A percentile compares a stretch with the other conserved stretches of the same genome.
Evolutionary conservation across 2,888 invertebrate species (phyloP).

Genomic region (Venusia cambrica): DNA sequence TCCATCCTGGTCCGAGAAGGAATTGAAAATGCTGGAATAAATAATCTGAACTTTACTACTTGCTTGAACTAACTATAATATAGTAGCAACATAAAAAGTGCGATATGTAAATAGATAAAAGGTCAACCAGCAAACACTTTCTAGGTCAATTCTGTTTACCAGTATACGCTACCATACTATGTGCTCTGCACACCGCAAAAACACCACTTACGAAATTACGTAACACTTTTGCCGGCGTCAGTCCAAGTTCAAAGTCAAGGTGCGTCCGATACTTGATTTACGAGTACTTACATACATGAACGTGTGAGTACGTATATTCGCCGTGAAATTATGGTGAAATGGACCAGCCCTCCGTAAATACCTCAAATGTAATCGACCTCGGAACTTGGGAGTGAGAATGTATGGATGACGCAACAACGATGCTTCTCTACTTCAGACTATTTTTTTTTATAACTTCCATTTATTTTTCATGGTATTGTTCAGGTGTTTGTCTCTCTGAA

Average conservation of each 20-base stretch:
- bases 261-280: slow-evolving; percentile 57
- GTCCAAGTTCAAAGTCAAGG: slow-evolving; percentile 67
- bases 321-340: slow-evolving; percentile 18
- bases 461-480: too few species aligned
- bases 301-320: slow-evolving; percentile 7
- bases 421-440: too few species aligned
- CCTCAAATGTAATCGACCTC: slow-evolving; percentile 12
- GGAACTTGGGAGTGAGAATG: background rate
- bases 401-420: too few species aligned
- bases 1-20: too few species aligned
- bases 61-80: too few species aligned
- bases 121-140: background rate
- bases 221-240: slow-evolving; percentile 39
- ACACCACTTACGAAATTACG: background rate
- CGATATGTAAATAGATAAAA: background rate
- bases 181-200: slow-evolving; percentile 4
- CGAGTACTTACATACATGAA: slow-evolving; percentile 31
- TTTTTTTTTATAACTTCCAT: too few species aligned
- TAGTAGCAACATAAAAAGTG: too few species aligned
- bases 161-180: too few species aligned
- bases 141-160: too few species aligned
- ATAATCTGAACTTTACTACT: too few species aligned
- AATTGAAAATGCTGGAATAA: too few species aligned
- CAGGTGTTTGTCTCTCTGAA: too few species aligned
- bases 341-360: slow-evolving; percentile 15